A percentile compares a stretch with the other conserved stretches of the same genome.
Evolutionary conservation across 2,888 invertebrate genomes (phyloP).

Genomic region (Synergus japonicus): DNA sequence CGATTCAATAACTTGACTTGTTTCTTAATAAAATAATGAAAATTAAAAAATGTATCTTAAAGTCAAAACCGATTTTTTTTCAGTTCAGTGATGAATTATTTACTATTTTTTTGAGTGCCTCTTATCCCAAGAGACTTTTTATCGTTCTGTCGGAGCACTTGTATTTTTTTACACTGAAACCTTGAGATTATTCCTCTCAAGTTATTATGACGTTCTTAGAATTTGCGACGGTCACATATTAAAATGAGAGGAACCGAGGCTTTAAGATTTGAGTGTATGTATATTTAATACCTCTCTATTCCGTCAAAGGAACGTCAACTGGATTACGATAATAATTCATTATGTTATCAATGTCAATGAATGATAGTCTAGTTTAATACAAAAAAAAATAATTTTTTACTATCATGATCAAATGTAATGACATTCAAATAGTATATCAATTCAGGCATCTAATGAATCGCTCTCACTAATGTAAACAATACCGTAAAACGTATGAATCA

Average conservation of each 20-base stretch:
- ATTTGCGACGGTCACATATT: too few species aligned
- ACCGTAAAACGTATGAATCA: conserved; percentile 24
- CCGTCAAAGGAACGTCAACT: too few species aligned
- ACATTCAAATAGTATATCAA: background rate
- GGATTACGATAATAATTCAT: background rate
- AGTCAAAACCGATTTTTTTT: too few species aligned
- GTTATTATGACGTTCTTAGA: too few species aligned
- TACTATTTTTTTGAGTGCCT: background rate
- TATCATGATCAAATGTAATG: background rate
- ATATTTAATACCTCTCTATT: too few species aligned
- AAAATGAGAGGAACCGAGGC: too few species aligned
- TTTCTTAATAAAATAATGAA: too few species aligned
- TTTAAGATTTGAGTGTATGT: too few species aligned
- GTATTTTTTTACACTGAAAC: background rate
- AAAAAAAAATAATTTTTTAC: background rate
- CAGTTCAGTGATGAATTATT: background rate
- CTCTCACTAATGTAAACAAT: background rate
- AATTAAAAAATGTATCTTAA: too few species aligned
- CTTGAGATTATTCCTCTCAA: too few species aligned
- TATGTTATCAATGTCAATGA: background rate
- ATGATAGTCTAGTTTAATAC: background rate
- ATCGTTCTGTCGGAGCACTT: background rate
- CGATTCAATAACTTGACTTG: too few species aligned
- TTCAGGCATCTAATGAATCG: background rate
- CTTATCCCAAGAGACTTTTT: background rate